These are phyloP conservation scores for Glaucopsyche alexis DNA, from an alignment of 2,888 invertebrate species.

Conservation along the genomic window DNA sequence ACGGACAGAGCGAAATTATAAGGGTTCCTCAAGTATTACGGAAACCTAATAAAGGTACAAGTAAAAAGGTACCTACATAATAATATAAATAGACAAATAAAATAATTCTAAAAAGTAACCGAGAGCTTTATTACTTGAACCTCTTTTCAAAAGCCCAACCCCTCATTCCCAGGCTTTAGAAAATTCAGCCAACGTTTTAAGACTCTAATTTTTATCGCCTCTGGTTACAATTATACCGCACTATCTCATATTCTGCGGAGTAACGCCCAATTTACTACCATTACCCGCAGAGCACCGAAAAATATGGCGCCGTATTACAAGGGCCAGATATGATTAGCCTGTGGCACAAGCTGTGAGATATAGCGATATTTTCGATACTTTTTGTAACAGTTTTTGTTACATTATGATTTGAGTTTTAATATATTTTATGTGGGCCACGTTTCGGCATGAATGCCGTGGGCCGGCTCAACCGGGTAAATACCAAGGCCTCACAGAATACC, in stretches of 20 bases:
- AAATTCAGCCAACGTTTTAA: not conserved
- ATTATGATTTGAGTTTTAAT: not conserved
- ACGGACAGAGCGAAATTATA: too few relatives aligned
- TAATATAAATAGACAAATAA: too few relatives aligned
- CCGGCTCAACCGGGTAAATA: too few relatives aligned
- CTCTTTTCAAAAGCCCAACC: not conserved
- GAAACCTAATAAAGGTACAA: too few relatives aligned
- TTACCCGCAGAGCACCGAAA: conserved; percentile 69
- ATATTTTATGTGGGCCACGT: too few relatives aligned
- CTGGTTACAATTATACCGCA: conserved; percentile 33
- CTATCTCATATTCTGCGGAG: conserved; percentile 55
- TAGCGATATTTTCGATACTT: too few relatives aligned
- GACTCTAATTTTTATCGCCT: conserved; percentile 13
- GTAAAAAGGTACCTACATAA: too few relatives aligned
- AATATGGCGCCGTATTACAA: conserved; percentile 74
- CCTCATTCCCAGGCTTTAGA: not conserved
- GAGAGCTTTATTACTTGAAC: not conserved
- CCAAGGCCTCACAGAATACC: too few relatives aligned
- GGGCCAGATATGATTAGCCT: conserved; percentile 54
- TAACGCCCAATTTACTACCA: conserved; percentile 63
- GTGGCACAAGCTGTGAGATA: conserved; percentile 45
- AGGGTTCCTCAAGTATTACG: too few relatives aligned
- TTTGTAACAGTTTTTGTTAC: too few relatives aligned
- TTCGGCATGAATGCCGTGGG: too few relatives aligned
- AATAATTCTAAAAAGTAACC: not conserved